Percentiles rank a stretch among this genome's conserved stretches.
phyloP scores from a whole-genome alignment of 2,888 invertebrate genomes.

The Priocnemis perturbator region DNA sequence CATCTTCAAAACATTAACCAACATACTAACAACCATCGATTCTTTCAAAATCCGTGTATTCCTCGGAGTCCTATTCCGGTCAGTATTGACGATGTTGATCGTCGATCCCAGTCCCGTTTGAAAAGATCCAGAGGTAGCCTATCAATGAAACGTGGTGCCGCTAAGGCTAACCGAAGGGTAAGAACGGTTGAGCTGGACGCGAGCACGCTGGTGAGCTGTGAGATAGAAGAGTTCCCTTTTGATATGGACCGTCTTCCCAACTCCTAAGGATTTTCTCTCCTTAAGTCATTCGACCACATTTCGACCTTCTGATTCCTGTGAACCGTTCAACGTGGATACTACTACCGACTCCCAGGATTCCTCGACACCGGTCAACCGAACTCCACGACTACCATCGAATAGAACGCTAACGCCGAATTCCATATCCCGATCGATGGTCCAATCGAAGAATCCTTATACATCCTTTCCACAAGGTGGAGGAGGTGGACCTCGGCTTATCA shows the following conservation, averaged over 20 bases:
- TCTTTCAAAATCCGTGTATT: slow-evolving; percentile 23
- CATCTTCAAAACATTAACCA: slow-evolving; percentile 11
- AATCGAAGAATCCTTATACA: slow-evolving; percentile 12
- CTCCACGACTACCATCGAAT: slow-evolving; percentile 6
- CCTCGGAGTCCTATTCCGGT: slow-evolving; percentile 6
- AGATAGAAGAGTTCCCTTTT: slow-evolving; percentile 49
- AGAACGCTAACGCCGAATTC: background rate
- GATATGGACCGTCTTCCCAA: background rate
- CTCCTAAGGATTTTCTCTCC: too few relatives aligned
- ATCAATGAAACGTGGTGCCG: slow-evolving; percentile 5
- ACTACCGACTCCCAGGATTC: slow-evolving; percentile 1
- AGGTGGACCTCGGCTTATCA: slow-evolving; percentile 44
- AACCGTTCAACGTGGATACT: slow-evolving; percentile 5
- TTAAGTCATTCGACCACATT: too few relatives aligned
- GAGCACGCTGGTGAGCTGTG: slow-evolving; percentile 58
- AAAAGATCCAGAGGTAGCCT: background rate
- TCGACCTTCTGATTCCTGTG: background rate
- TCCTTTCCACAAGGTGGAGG: slow-evolving; percentile 45
- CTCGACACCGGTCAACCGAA: slow-evolving; percentile 22
- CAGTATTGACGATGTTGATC: slow-evolving; percentile 17
- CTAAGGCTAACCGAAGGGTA: slow-evolving; percentile 49
- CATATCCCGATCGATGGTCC: slow-evolving; percentile 1
- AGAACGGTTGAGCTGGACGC: slow-evolving; percentile 58
- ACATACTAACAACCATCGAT: slow-evolving; percentile 19
- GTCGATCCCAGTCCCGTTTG: slow-evolving; percentile 9